A percentile compares a stretch with the other conserved stretches of the same genome.
phyloP scores from a whole-genome alignment of 2,888 invertebrate genomes.

The Drosophila nigricruria region DNA sequence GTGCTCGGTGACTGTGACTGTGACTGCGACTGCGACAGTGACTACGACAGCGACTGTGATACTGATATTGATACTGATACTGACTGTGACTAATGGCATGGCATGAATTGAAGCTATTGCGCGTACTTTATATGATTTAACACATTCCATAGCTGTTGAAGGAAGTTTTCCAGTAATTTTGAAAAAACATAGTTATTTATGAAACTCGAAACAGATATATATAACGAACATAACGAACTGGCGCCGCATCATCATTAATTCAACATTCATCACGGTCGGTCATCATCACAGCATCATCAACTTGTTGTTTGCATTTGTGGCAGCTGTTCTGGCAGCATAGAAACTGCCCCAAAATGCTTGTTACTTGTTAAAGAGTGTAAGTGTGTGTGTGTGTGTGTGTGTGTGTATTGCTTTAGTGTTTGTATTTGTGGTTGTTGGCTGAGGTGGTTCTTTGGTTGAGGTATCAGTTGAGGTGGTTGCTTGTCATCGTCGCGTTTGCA shows the following conservation, averaged over 20 bases:
- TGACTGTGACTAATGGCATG: constrained; percentile 47
- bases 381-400: constrained; percentile 23
- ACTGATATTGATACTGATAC: constrained; percentile 27
- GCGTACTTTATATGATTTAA: constrained; percentile 28
- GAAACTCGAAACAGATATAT: no score
- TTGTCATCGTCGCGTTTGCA: constrained; percentile 58
- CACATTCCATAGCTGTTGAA: constrained; percentile 21
- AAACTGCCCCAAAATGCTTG: constrained; percentile 38
- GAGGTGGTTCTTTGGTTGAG: constrained; percentile 67
- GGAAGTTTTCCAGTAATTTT: constrained; percentile 1
- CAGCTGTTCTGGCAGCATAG: constrained; percentile 27
- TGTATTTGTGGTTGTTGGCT: constrained; percentile 63
- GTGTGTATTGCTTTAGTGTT: constrained; percentile 40
- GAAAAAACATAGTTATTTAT: constrained; percentile 1
- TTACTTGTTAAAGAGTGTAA: constrained; percentile 25
- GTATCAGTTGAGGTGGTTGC: constrained; percentile 72
- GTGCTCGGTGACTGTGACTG: constrained; percentile 13
- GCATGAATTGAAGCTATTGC: constrained; percentile 42
- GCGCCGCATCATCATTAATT: constrained; percentile 31
- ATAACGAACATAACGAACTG: constrained; percentile 17
- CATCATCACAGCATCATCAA: constrained; percentile 55
- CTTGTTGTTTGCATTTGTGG: constrained; percentile 32
- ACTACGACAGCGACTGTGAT: constrained; percentile 23
- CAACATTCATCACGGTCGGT: constrained; percentile 53
- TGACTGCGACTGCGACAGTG: constrained; percentile 14